Percentiles rank a stretch among this genome's conserved stretches.
Evolutionary conservation across 2,888 invertebrate species (phyloP).

Genomic region (Tetramorium bicarinatum): DNA sequence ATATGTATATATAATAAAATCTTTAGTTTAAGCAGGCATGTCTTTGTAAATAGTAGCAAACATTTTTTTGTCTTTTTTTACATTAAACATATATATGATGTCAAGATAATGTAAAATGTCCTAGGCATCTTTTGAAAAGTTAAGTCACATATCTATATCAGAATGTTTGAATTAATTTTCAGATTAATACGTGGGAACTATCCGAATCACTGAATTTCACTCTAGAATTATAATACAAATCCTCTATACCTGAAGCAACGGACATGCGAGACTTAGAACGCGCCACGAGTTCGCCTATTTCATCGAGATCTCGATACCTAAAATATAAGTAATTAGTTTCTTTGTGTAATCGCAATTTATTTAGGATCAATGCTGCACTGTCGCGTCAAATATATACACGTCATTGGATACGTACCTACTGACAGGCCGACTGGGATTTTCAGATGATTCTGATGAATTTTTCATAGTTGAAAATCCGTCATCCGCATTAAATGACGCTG

Average conservation of each 20-base stretch:
- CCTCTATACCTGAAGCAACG: constrained; percentile 83
- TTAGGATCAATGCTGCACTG: not conserved
- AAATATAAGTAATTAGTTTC: constrained; percentile 47
- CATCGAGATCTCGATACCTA: constrained; percentile 88
- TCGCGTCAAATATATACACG: not conserved
- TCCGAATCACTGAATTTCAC: constrained; percentile 82
- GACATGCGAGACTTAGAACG: constrained; percentile 85
- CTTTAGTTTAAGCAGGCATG: constrained; percentile 35
- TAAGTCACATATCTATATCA: constrained; percentile 43
- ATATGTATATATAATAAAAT: constrained; percentile 34
- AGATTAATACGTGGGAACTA: constrained; percentile 81
- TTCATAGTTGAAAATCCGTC: constrained; percentile 82
- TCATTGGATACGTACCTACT: constrained; percentile 78
- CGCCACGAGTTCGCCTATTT: constrained; percentile 85
- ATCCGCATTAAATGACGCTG: constrained; percentile 80
- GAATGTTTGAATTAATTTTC: constrained; percentile 65
- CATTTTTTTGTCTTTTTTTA: constrained; percentile 28
- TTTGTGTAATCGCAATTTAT: not conserved
- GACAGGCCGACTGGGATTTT: constrained; percentile 87
- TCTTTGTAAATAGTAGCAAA: constrained; percentile 37
- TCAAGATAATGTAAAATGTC: constrained; percentile 48
- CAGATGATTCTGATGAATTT: constrained; percentile 83
- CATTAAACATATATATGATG: constrained; percentile 41
- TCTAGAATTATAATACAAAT: constrained; percentile 82
- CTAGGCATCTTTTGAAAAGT: constrained; percentile 35